These are phyloP conservation scores for Philotrypesis tridentata DNA, from an alignment of 1,140 invertebrate genomes.

Conservation along the genomic window DNA sequence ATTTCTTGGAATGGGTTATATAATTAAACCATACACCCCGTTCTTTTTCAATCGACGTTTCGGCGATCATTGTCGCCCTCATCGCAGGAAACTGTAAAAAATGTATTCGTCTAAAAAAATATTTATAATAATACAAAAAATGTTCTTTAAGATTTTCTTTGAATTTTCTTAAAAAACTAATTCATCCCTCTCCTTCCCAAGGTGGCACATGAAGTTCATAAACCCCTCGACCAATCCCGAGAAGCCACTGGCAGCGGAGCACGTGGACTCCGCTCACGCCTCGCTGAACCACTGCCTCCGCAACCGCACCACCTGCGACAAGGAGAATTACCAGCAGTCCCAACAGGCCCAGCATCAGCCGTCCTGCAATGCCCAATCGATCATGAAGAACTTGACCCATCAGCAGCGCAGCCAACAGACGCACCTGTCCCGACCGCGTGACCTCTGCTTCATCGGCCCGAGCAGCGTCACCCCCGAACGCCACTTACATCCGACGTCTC, in stretches of 20 bases:
- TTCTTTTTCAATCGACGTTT: too few species aligned
- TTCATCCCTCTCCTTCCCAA: conserved; percentile 43
- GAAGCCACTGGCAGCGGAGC: conserved; percentile 16
- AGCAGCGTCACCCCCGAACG: conserved; percentile 60
- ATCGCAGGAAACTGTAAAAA: too few species aligned
- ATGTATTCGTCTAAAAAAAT: too few species aligned
- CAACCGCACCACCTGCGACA: neutral
- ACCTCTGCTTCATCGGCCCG: conserved; percentile 59
- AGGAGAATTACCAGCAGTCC: neutral
- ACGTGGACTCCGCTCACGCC: neutral
- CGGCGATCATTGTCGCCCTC: too few species aligned
- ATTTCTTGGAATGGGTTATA: too few species aligned
- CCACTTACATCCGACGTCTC: conserved; percentile 61
- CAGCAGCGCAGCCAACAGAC: conserved; percentile 40
- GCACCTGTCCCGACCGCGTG: conserved; percentile 52
- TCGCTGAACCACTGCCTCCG: neutral
- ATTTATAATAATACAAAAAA: too few species aligned
- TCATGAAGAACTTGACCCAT: neutral
- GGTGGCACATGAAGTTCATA: conserved; percentile 64
- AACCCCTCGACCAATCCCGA: conserved; percentile 53
- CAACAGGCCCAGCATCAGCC: conserved; percentile 47
- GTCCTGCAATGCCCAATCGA: neutral
- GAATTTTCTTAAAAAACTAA: too few species aligned
- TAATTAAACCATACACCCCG: too few species aligned
- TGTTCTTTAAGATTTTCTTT: too few species aligned